Base-by-base conservation (phyloP, 2,888 invertebrate species). In the Timema podura region DNA sequence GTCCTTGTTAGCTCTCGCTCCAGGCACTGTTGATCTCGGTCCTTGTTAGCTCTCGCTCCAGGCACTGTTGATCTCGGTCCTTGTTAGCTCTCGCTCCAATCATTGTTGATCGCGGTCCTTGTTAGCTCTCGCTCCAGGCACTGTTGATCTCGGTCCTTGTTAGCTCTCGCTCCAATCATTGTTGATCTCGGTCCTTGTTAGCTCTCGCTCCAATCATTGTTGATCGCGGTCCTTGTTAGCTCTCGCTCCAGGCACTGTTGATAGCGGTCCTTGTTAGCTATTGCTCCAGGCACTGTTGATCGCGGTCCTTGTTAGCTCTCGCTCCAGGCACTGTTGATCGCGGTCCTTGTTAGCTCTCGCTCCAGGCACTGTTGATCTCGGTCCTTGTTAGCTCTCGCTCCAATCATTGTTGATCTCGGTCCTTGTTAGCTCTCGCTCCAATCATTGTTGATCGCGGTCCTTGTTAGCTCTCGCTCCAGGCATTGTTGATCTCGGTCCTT, bases 81-180 rank as follows among this genome's bases (percentile, higher is more conserved):
- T 11, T 61, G 49, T 65, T 44, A 71, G 11, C 45, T 44, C n/a
- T 67, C 70, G n/a, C 54, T 49, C 67, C 73, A 72, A n/a, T n/a
- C n/a, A n/a, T n/a, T n/a, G n/a, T n/a, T n/a, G 30, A 30, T 30
- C 30, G 30, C 3, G 30, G 30, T 30, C 30, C 30, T 30, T 30
- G n/a, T 16, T 2, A 11, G 5, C 5, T 2, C 61, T 61, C 30
- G 15, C 61, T 13, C 30, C 61, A 15, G 16, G 5, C 61, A 15
- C 1, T 11, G 11, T n/a, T 51, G 1, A n/a, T n/a, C 51, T 1
- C 11, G n/a, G 61, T n/a, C 11, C 13, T 11, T 61, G 49, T 65
- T 44, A 71, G 11, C 45, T 44, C n/a, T 67, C 70, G n/a, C 54
- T 49, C 67, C 73, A 72, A n/a, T n/a, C n/a, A n/a, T n/a, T n/a